phyloP scores from a whole-genome alignment of 2,797 vertebrate species.

The Dendrocincla fuliginosa region DNA sequence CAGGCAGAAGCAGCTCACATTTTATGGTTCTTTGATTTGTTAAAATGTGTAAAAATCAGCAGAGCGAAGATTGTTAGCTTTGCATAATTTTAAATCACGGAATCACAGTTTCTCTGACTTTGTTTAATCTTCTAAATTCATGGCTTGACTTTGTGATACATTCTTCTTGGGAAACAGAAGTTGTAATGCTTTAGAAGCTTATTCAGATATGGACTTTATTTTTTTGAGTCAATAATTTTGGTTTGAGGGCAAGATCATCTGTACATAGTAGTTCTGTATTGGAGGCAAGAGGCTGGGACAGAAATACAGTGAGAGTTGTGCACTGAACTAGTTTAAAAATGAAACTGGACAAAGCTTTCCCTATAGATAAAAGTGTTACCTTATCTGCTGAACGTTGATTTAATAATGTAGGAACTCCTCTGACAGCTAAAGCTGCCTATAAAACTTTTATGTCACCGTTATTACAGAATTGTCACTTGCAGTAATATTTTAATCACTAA shows the following conservation, averaged over 20 bases:
- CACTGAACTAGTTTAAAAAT: background rate
- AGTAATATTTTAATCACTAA: constrained; percentile 21
- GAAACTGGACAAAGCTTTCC: constrained; percentile 2
- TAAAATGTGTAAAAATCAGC: background rate
- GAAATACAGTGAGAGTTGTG: background rate
- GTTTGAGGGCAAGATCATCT: background rate
- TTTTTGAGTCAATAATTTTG: background rate
- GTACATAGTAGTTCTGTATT: background rate
- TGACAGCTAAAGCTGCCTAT: constrained; percentile 48
- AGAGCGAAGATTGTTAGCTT: background rate
- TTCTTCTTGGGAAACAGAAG: background rate
- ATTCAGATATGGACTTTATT: background rate
- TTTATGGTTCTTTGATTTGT: background rate
- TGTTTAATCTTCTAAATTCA: background rate
- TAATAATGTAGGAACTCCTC: constrained; percentile 35
- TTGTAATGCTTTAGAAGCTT: background rate
- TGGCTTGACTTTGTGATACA: background rate
- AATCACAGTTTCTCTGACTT: background rate
- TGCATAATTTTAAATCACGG: background rate
- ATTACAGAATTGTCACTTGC: constrained; percentile 33
- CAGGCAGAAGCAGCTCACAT: background rate
- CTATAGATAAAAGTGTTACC: background rate
- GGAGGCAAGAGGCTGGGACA: background rate
- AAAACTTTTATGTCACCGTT: constrained; percentile 63
- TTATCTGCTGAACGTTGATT: constrained; percentile 42